Percentiles rank a stretch among this genome's conserved stretches.
phyloP scores from a whole-genome alignment of 1,140 invertebrate genomes.

The Pissodes strobi region DNA sequence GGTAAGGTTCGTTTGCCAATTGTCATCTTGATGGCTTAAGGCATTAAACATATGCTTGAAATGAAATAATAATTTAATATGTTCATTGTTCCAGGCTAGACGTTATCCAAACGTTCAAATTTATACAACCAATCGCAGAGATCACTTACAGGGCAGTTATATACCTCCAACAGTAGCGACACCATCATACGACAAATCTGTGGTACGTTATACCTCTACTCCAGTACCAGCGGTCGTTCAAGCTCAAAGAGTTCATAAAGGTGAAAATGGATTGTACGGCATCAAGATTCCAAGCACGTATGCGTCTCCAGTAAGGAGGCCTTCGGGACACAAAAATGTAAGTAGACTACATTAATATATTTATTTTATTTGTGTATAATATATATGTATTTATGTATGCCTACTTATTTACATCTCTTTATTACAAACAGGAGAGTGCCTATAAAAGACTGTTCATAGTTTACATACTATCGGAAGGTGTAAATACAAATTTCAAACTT shows the following conservation, averaged over 20 bases:
- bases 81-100: too few relatives aligned
- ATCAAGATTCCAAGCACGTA: neutral
- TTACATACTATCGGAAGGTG: too few relatives aligned
- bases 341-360: neutral
- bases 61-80: too few relatives aligned
- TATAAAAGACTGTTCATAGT: too few relatives aligned
- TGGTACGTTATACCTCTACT: conserved; percentile 20
- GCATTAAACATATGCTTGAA: too few relatives aligned
- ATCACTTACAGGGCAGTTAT: conserved; percentile 16
- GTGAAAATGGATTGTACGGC: conserved; percentile 13
- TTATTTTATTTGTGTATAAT: neutral
- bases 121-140: conserved; percentile 33
- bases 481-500: too few relatives aligned
- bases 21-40: too few relatives aligned
- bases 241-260: neutral
- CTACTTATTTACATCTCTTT: too few relatives aligned
- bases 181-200: neutral
- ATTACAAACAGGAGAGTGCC: too few relatives aligned
- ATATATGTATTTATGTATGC: neutral
- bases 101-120: too few relatives aligned
- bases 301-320: neutral
- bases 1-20: too few relatives aligned
- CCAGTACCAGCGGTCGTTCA: conserved; percentile 12
- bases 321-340: conserved; percentile 19
- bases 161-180: conserved; percentile 10